phyloP scores from a whole-genome alignment of 1,140 invertebrate species.

The Aphis gossypii region DNA sequence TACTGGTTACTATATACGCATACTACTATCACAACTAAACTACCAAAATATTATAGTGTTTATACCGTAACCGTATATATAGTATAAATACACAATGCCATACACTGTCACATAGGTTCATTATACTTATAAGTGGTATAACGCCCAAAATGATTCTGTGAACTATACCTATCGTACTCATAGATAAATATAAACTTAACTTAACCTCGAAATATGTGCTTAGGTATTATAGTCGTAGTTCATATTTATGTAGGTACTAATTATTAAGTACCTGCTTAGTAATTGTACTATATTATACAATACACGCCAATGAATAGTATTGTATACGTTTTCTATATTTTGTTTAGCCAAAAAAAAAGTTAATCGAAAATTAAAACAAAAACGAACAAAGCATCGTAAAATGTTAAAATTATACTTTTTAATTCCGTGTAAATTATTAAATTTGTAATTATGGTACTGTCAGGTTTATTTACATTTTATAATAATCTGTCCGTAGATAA shows the following conservation, averaged over 20 bases:
- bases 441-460: background rate
- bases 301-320: background rate
- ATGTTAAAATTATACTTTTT: constrained; percentile 5
- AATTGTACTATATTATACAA: background rate
- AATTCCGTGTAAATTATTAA: background rate
- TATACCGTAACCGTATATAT: too few relatives aligned
- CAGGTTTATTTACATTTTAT: constrained; percentile 10
- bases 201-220: background rate
- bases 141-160: background rate
- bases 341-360: background rate
- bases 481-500: background rate
- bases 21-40: too few relatives aligned
- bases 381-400: background rate
- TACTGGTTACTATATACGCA: too few relatives aligned
- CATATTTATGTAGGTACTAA: background rate
- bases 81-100: too few relatives aligned
- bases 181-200: background rate
- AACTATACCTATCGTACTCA: background rate
- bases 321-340: background rate
- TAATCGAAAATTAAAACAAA: background rate
- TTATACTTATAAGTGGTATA: background rate
- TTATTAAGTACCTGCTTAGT: background rate
- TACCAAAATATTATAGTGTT: too few relatives aligned
- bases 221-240: background rate
- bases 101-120: too few relatives aligned